A percentile compares a stretch with the other conserved stretches of the same genome.
phyloP scores from a whole-genome alignment of 2,113 vertebrate genomes.

The Xyliphius kryptos region DNA sequence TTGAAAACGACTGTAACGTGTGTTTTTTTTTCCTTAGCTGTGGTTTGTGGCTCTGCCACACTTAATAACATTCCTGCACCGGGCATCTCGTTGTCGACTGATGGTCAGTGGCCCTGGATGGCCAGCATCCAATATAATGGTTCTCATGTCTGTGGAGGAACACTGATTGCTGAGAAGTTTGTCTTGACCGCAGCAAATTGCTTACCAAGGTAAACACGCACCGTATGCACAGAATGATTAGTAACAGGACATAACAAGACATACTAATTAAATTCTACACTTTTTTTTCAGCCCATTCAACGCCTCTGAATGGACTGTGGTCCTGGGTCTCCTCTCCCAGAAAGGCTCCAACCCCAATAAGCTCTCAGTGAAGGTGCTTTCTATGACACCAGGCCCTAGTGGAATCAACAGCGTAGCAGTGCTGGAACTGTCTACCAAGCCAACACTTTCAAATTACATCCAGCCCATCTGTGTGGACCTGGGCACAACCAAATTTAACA shows the following conservation, averaged over 20 bases:
- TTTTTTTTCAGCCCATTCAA: slow-evolving; percentile 29
- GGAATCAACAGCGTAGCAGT: slow-evolving; percentile 39
- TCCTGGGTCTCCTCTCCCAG: slow-evolving; percentile 41
- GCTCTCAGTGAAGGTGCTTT: slow-evolving; percentile 30
- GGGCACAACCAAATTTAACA: not conserved
- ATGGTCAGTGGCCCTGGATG: slow-evolving; percentile 67
- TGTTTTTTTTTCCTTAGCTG: slow-evolving; percentile 37
- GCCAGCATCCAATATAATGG: slow-evolving; percentile 57
- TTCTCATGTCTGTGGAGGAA: slow-evolving; percentile 60
- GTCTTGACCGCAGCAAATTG: slow-evolving; percentile 59
- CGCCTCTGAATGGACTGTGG: slow-evolving; percentile 38
- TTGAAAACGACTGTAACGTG: not conserved
- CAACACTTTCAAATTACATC: slow-evolving; percentile 35
- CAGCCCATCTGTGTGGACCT: slow-evolving; percentile 46
- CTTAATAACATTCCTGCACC: slow-evolving; percentile 28
- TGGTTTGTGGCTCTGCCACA: slow-evolving; percentile 48
- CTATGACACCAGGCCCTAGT: slow-evolving; percentile 34
- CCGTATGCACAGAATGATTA: not conserved
- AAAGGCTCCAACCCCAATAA: slow-evolving; percentile 36
- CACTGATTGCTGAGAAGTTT: slow-evolving; percentile 54
- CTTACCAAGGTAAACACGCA: slow-evolving; percentile 47
- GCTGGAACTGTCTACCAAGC: slow-evolving; percentile 25
- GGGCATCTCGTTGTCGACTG: not conserved
- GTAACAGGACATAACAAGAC: not conserved
- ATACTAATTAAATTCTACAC: not conserved